Evolutionary conservation across 2,888 invertebrate species (phyloP).

Genomic region (Lasioglossum calceatum): DNA sequence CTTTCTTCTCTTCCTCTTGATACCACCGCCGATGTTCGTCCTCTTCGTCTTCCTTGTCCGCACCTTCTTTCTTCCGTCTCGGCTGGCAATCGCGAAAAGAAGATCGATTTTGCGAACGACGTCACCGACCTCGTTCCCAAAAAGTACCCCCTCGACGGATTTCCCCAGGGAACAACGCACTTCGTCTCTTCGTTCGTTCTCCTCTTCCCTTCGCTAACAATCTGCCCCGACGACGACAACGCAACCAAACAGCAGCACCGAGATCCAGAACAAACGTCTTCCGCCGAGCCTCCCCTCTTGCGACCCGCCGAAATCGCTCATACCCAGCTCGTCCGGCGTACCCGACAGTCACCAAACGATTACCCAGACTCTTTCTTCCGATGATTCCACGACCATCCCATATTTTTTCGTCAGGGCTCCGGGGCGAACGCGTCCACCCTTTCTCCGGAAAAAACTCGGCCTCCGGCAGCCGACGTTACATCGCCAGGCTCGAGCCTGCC

Average conservation of each 20-base stretch:
- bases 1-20: not conserved
- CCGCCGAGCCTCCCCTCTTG: not conserved
- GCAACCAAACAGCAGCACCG: conserved; percentile 23
- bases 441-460: not conserved
- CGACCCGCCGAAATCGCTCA: conserved; percentile 23
- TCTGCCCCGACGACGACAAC: conserved; percentile 12
- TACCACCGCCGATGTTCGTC: not conserved
- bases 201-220: not conserved
- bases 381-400: conserved; percentile 84
- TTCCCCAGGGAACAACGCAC: conserved; percentile 59
- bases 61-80: not conserved
- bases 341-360: conserved; percentile 43
- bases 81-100: conserved; percentile 29
- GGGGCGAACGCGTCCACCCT: conserved; percentile 36
- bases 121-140: conserved; percentile 48
- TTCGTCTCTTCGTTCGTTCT: conserved; percentile 18
- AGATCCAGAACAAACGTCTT: conserved; percentile 2
- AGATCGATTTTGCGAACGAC: conserved; percentile 54
- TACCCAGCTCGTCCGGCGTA: conserved; percentile 19
- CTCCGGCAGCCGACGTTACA: conserved; percentile 63
- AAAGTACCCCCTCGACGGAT: conserved; percentile 55
- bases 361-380: conserved; percentile 82
- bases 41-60: not conserved
- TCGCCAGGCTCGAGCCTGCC: conserved; percentile 25
- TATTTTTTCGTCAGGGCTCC: conserved; percentile 72